These are phyloP conservation scores for Petrolisthes cinctipes DNA, from an alignment of 2,888 invertebrate genomes.

Conservation along the genomic window DNA sequence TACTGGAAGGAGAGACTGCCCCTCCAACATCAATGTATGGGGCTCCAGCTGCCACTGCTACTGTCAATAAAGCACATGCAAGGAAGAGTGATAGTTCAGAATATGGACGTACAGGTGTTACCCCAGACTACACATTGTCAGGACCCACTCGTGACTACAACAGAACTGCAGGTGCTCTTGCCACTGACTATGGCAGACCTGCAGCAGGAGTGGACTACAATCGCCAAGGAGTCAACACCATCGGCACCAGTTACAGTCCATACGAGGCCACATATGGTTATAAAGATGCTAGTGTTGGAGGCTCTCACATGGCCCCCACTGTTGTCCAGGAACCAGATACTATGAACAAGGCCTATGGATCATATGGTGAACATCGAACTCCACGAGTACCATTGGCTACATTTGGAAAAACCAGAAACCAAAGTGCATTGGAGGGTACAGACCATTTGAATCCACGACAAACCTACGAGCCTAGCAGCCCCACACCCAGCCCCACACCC, in stretches of 20 bases:
- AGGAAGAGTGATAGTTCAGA: slow-evolving; percentile 57
- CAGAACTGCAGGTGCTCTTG: neutral
- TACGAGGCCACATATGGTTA: slow-evolving; percentile 49
- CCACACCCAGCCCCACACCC: neutral
- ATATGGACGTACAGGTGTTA: slow-evolving; percentile 20
- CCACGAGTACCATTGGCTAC: slow-evolving; percentile 59
- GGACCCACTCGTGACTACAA: slow-evolving; percentile 24
- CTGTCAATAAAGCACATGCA: slow-evolving; percentile 30
- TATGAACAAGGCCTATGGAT: slow-evolving; percentile 25
- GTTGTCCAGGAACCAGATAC: slow-evolving; percentile 9
- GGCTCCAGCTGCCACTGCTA: slow-evolving; percentile 41
- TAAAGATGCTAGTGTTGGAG: slow-evolving; percentile 30
- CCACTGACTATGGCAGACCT: slow-evolving; percentile 17
- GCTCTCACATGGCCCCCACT: slow-evolving; percentile 20
- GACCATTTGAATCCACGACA: neutral
- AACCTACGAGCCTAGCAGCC: slow-evolving; percentile 18
- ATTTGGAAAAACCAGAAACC: slow-evolving; percentile 54
- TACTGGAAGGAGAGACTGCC: slow-evolving; percentile 43
- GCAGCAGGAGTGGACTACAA: slow-evolving; percentile 21
- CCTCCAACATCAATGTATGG: slow-evolving; percentile 55
- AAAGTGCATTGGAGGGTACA: slow-evolving; percentile 15
- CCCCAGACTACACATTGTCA: slow-evolving; percentile 23
- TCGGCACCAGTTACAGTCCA: slow-evolving; percentile 35
- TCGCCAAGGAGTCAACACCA: slow-evolving; percentile 14
- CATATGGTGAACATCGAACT: slow-evolving; percentile 45